Evolutionary conservation across 2,113 vertebrate genomes (phyloP).

Genomic region (Pseudopipra pipra): DNA sequence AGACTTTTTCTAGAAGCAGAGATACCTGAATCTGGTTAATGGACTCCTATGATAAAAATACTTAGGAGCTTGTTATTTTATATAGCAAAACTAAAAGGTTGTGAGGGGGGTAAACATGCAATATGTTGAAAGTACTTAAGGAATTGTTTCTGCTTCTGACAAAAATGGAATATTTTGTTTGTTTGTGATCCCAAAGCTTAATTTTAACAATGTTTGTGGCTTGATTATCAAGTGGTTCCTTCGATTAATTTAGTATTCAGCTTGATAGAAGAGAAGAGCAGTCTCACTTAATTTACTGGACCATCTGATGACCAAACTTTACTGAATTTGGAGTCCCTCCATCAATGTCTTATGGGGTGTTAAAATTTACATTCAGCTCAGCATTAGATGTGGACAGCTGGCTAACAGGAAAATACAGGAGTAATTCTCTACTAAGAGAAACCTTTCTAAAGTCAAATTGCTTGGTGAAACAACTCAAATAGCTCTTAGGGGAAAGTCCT

Average conservation of each 20-base stretch:
- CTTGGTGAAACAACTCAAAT: neutral
- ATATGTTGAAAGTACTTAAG: neutral
- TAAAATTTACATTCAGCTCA: neutral
- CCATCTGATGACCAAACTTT: neutral
- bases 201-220: neutral
- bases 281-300: neutral
- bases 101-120: neutral
- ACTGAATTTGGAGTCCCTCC: neutral
- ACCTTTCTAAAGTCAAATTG: neutral
- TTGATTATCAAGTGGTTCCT: neutral
- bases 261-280: neutral
- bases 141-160: neutral
- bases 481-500: neutral
- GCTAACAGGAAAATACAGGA: constrained; percentile 8
- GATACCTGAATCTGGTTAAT: neutral
- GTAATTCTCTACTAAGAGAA: neutral
- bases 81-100: neutral
- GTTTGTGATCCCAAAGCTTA: neutral
- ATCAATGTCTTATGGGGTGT: neutral
- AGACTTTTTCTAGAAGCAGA: neutral
- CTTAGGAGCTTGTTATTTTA: neutral
- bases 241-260: neutral
- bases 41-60: neutral
- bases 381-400: neutral
- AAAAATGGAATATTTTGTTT: neutral